Evolutionary conservation across 2,113 vertebrate genomes (phyloP), one percentile per base, ranked within the genome.

Genomic region (Cacatua alba): DNA sequence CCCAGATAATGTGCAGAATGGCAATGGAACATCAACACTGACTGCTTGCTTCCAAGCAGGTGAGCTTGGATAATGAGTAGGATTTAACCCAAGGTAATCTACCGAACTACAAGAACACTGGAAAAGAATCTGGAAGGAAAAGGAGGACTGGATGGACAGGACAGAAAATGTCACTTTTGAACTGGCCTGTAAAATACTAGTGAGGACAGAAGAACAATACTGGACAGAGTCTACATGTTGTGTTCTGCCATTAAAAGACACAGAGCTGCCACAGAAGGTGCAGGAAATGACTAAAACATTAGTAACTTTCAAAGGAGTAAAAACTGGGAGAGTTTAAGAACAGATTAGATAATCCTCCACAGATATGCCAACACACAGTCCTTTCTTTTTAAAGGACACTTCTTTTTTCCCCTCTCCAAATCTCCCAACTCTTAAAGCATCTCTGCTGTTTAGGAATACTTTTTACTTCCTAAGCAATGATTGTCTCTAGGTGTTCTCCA

Each of bases 281-380:
- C 1, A 67, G 9, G 33, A 91, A 10, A 1, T 13, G 43, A 65
- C 13, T 31, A 29, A 28, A 41, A n/a, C 23, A 46, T 7, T 8
- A 31, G 1, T 21, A 52, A 77, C 17, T 63, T 64, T 63, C 44
- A 68, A 67, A 51, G 11, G 21, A 68, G 12, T 49, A 65, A 79
- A 75, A 84, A 10, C 5, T 11, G 25, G 33, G 14, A 59, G 33
- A 59, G 13, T 23, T 60, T 65, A 65, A 69, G 39, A 76, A 51
- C 6, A 72, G 17, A 12, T 24, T 17, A 76, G 1, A 31, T 48
- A 92, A 69, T 41, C 59, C n/a, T 39, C 62, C n/a, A 28, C 0
- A 79, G 10, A 85, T 39, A 39, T 1, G 0, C 7, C 31, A 68
- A 46, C 23, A 77, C 3, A 41, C 0, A 23, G 4, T 9, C 31